phyloP scores from a whole-genome alignment of 2,888 invertebrate species.

The Oligia fasciuncula region DNA sequence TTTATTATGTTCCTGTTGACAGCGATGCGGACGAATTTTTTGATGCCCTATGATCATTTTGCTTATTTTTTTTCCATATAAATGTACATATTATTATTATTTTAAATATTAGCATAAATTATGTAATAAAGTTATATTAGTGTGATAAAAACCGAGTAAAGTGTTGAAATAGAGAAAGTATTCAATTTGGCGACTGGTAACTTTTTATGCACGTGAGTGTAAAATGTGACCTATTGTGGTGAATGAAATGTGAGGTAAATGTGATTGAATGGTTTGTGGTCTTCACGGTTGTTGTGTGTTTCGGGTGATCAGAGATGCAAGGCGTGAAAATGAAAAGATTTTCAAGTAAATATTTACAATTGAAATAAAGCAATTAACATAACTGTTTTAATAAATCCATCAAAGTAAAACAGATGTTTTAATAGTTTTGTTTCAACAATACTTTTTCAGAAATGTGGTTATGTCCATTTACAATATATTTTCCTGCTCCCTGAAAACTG shows the following conservation, averaged over 20 bases:
- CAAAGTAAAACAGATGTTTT: neutral
- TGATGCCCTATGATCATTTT: no score
- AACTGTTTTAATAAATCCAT: neutral
- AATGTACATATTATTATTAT: no score
- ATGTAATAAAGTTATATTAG: no score
- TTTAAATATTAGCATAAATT: no score
- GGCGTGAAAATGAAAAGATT: neutral
- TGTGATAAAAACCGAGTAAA: neutral
- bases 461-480: slow-evolving; percentile 15
- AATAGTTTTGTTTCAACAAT: neutral
- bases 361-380: slow-evolving; percentile 4
- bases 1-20: neutral
- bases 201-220: slow-evolving; percentile 8
- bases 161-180: neutral
- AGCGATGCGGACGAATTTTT: no score
- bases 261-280: slow-evolving; percentile 11
- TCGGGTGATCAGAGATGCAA: neutral
- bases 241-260: slow-evolving; percentile 9
- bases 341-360: neutral
- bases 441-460: slow-evolving; percentile 25
- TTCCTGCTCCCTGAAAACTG: slow-evolving; percentile 5
- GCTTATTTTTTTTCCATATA: no score
- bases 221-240: slow-evolving; percentile 36
- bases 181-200: neutral
- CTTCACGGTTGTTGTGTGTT: slow-evolving; percentile 3